Evolutionary conservation across 2,113 vertebrate species (phyloP).

Genomic region (Scomber colias): DNA sequence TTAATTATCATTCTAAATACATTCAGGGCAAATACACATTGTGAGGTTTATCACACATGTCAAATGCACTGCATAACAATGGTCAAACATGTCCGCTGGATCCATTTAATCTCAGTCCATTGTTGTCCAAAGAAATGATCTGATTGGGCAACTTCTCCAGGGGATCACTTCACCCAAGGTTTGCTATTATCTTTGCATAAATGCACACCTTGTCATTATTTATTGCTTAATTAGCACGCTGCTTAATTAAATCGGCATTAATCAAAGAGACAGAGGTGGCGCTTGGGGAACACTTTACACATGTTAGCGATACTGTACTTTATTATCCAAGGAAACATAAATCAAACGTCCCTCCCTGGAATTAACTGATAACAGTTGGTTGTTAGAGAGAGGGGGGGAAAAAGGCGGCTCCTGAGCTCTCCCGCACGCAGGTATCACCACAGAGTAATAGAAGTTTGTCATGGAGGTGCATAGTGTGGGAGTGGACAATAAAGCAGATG

Average conservation of each 20-base stretch:
- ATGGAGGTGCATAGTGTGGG: neutral
- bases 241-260: slow-evolving; percentile 86
- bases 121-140: slow-evolving; percentile 66
- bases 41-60: slow-evolving; percentile 52
- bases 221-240: slow-evolving; percentile 84
- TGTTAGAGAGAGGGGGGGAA: slow-evolving; percentile 21
- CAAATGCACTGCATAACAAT: slow-evolving; percentile 53
- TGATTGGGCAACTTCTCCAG: slow-evolving; percentile 64
- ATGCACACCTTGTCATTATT: slow-evolving; percentile 85
- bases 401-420: neutral
- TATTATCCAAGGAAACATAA: slow-evolving; percentile 81
- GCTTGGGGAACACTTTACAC: slow-evolving; percentile 81
- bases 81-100: slow-evolving; percentile 61
- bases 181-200: slow-evolving; percentile 82
- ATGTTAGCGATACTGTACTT: slow-evolving; percentile 83
- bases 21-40: slow-evolving; percentile 43
- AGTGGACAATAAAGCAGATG: slow-evolving; percentile 29
- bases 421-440: slow-evolving; percentile 5
- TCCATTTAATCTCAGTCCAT: slow-evolving; percentile 56
- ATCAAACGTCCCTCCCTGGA: slow-evolving; percentile 74
- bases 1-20: slow-evolving; percentile 50
- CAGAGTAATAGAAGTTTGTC: slow-evolving; percentile 17
- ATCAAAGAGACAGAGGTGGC: slow-evolving; percentile 83
- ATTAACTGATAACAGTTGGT: slow-evolving; percentile 78
- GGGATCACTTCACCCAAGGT: slow-evolving; percentile 69